Evolutionary conservation across 1,140 invertebrate genomes (phyloP), one percentile per base, ranked within the genome.

Genomic region (Drosophila funebris): DNA sequence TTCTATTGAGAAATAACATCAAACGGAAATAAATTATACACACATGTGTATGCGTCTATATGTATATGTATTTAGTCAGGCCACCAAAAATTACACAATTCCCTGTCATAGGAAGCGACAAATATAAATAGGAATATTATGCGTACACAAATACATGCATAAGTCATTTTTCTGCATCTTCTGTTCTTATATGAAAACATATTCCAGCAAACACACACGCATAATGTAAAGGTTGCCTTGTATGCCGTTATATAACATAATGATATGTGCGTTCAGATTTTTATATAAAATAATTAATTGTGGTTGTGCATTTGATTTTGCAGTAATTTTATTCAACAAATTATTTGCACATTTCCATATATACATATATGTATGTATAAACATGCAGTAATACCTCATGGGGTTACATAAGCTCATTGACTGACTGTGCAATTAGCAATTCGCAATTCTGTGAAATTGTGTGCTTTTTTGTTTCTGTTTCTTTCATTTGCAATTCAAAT

Each of bases 391-490:
- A 44, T 41, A 29, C 43, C 53, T 33, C 16, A 48, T 48, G 50
- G 33, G 53, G 61, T 87, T 84, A 87, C 82, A 81, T 87, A 84
- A 84, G 53, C 61, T 14, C 73, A 66, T 78, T 76, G 67, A 71
- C 67, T 76, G 67, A 71, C 67, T 62, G 68, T 60, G 13, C 69
- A 72, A 72, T 72, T 72, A 72, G 43, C 61, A 48, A 57, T 56
- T 71, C 43, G 43, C 43, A 46, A 64, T 56, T 56, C 60, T 64
- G 61, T 27, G 52, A 36, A 64, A 63, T 70, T 62, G 48, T 62
- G 41, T 48, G 18, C 11, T 27, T 52, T 54, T 48, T 37, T 73
- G 13, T 69, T 11, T 41, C 44, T 57, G 44, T 52, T 44, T 43
- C 48, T 44, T 20, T 50, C 36, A 33, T 56, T 67, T 39, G 43